Percentiles rank a stretch among this genome's conserved stretches.
Conservation (phyloP, 1,140 invertebrate species). For the Drosophila hydei region DNA sequence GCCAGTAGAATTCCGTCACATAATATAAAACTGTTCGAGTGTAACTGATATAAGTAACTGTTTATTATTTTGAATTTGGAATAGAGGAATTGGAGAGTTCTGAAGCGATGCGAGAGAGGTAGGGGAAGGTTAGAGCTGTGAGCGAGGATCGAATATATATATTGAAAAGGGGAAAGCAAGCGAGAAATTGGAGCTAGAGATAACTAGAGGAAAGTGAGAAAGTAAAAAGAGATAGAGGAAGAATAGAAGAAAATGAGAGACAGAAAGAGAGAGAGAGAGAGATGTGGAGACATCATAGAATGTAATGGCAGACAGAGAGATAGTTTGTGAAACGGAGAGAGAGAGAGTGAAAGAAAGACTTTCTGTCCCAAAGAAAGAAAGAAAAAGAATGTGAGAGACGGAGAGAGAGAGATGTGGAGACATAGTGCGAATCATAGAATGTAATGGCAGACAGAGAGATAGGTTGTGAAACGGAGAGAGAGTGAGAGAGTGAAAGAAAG, state of each 20-base stretch:
- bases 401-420: not conserved
- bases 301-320: not conserved
- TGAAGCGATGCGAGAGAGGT: too few relatives aligned
- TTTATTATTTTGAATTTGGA: too few relatives aligned
- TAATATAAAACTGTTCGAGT: too few relatives aligned
- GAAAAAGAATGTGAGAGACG: not conserved
- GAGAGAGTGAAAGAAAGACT: too few relatives aligned
- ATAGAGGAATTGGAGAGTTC: too few relatives aligned
- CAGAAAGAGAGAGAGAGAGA: not conserved
- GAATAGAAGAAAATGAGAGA: not conserved
- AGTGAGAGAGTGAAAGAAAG: not conserved
- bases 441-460: not conserved
- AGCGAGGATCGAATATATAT: too few relatives aligned
- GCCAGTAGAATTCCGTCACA: too few relatives aligned
- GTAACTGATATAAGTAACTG: too few relatives aligned
- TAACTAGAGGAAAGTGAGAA: not conserved
- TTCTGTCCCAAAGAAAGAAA: not conserved
- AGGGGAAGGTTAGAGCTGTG: not conserved
- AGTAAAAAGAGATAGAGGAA: not conserved
- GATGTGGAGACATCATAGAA: too few relatives aligned
- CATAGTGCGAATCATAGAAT: too few relatives aligned
- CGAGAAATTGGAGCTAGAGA: too few relatives aligned
- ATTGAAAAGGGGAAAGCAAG: too few relatives aligned
- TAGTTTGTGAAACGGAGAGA: not conserved
- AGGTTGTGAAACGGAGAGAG: not conserved